Evolutionary conservation across 2,888 invertebrate genomes (phyloP).

Genomic region (Tuta absoluta): DNA sequence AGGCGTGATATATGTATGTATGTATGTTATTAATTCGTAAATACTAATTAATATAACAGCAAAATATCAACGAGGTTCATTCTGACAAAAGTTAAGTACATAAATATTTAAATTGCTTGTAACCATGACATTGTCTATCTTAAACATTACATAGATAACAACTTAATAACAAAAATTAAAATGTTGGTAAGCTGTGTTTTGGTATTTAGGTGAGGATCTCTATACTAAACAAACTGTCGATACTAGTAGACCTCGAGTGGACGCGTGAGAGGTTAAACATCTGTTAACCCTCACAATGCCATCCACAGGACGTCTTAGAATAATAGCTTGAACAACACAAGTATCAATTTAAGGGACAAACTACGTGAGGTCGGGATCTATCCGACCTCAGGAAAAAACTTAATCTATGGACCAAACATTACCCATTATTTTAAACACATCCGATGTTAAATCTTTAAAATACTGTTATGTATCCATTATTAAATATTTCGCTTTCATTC

Average conservation of each 20-base stretch:
- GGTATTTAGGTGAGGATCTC: slow-evolving; percentile 80
- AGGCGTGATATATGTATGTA: too few relatives aligned
- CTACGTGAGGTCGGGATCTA: neutral
- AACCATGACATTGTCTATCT: slow-evolving; percentile 69
- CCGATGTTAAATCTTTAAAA: slow-evolving; percentile 34
- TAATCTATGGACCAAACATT: slow-evolving; percentile 19
- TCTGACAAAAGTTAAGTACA: slow-evolving; percentile 48
- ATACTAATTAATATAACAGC: slow-evolving; percentile 70
- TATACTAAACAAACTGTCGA: slow-evolving; percentile 61
- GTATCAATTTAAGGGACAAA: neutral
- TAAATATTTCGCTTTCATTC: slow-evolving; percentile 43
- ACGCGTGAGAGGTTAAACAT: neutral
- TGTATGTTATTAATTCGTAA: slow-evolving; percentile 58
- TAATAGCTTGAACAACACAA: neutral
- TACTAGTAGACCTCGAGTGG: slow-evolving; percentile 16
- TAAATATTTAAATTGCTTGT: slow-evolving; percentile 61
- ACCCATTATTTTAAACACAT: slow-evolving; percentile 14
- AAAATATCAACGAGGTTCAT: slow-evolving; percentile 71
- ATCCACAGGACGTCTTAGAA: neutral
- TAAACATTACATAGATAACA: slow-evolving; percentile 72
- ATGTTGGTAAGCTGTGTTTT: slow-evolving; percentile 81
- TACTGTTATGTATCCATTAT: slow-evolving; percentile 45
- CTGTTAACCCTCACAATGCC: neutral
- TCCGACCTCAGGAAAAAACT: slow-evolving; percentile 9
- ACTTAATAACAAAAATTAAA: slow-evolving; percentile 73